A percentile compares a stretch with the other conserved stretches of the same genome.
Evolutionary conservation across 2,888 invertebrate genomes (phyloP).

Genomic region (Erebia palarica): DNA sequence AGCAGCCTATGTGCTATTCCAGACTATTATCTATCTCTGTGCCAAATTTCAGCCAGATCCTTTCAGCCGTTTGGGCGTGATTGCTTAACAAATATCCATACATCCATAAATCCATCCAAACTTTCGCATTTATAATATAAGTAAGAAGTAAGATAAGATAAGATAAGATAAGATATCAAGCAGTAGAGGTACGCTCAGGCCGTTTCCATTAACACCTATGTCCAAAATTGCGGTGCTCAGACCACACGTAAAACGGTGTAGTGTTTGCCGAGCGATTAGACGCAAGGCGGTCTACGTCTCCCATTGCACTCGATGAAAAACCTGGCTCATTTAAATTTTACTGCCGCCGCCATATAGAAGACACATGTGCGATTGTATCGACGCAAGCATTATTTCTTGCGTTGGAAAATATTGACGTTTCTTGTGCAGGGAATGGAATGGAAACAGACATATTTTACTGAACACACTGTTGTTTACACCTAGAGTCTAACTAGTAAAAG

Average conservation of each 20-base stretch:
- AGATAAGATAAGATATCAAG: too few species aligned
- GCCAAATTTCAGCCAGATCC: too few species aligned
- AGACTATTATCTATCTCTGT: too few species aligned
- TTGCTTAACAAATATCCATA: too few species aligned
- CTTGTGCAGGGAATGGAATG: constrained; percentile 7
- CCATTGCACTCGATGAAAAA: constrained; percentile 33
- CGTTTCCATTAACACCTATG: constrained; percentile 25
- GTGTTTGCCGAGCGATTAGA: constrained; percentile 55
- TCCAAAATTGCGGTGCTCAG: constrained; percentile 30
- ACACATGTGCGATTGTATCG: constrained; percentile 20
- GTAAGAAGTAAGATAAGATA: too few species aligned
- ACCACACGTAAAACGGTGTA: constrained; percentile 48
- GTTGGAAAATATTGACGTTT: constrained; percentile 12
- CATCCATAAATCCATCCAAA: too few species aligned
- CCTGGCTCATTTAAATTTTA: constrained; percentile 30
- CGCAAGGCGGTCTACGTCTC: constrained; percentile 44
- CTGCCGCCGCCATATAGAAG: constrained; percentile 19
- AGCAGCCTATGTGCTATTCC: too few species aligned
- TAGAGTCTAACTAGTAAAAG: neutral
- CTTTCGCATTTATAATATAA: too few species aligned
- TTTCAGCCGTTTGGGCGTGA: too few species aligned
- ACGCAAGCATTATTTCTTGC: neutral
- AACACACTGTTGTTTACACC: neutral
- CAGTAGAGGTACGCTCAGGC: neutral
- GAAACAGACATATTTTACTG: constrained; percentile 5